Base-by-base conservation (phyloP, 1,140 invertebrate genomes). In the Anadara kagoshimensis region DNA sequence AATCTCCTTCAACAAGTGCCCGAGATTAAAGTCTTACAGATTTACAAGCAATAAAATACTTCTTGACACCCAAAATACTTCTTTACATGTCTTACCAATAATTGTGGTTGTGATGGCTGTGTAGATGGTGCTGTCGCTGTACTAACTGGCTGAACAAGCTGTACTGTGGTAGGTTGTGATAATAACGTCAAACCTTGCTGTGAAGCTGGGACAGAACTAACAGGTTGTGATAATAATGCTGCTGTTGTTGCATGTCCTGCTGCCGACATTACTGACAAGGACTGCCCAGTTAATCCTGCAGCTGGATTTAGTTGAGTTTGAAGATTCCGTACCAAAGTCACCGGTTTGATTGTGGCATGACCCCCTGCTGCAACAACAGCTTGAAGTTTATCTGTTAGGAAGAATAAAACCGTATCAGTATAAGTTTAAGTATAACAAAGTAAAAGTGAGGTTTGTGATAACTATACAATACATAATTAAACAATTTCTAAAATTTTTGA, bases 301-400 rank as follows among this genome's bases (percentile, higher is more conserved):
- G 79, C 56, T 74, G 78, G 51, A 75, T 71, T 44, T 78, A 53
- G 16, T 44, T 54, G 54, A 62, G 51, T 43, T 51, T 73, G 63
- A 47, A 70, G 41, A 67, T 75, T 75, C 20, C 73, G 49, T 22
- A 75, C 73, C 47, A 75, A 59, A 47, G 73, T 67, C n/a, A 75
- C 67, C 12, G 73, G 73, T 59, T 75, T 75, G 1, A 70, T 51
- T 44, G 65, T 67, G 18, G 56, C 69, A 18, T 69, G 66, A 10
- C 68, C 68, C 22, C 61, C 59, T 26, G 53, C 62, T 36, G 79
- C 67, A 22, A 76, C 74, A 49, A 78, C 75, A 18, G 72, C 71
- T 73, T 78, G 75, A 41, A 78, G 54, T 59, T 80, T 78, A 61
- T 80, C 79, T 76, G 69, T 12, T 61, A 64, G 45, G 18, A 43